These are phyloP conservation scores for Drosophila chauvacae DNA, from an alignment of 1,140 invertebrate genomes.

Conservation along the genomic window DNA sequence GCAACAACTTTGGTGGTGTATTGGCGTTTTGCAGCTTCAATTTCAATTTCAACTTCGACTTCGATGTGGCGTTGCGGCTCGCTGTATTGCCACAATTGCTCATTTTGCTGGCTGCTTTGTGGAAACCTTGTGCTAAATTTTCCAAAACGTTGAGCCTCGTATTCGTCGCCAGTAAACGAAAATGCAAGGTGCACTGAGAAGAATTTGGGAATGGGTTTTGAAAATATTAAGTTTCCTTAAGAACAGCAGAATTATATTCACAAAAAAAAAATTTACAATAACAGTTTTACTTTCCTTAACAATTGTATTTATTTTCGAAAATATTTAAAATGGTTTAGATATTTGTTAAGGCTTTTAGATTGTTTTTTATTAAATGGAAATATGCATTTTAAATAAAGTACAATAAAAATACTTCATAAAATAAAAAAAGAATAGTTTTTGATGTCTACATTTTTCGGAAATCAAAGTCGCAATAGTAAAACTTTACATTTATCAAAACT, in stretches of 20 bases:
- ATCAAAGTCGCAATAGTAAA: neutral
- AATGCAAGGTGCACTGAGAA: constrained; percentile 24
- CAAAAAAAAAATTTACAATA: accelerated
- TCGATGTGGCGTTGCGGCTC: constrained; percentile 18
- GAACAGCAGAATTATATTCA: no score
- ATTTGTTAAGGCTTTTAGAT: neutral
- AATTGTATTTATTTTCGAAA: no score
- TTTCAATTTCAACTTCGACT: constrained; percentile 54
- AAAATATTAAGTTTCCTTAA: no score
- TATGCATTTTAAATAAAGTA: neutral
- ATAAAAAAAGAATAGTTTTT: neutral
- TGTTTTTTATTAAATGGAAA: neutral
- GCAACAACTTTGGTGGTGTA: constrained; percentile 25
- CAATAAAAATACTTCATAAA: neutral
- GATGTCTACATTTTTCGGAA: neutral
- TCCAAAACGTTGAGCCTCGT: constrained; percentile 77
- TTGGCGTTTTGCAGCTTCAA: constrained; percentile 69
- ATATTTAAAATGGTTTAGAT: neutral
- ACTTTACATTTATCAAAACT: neutral
- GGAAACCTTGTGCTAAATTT: constrained; percentile 82
- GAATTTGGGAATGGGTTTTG: accelerated
- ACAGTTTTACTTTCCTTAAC: accelerated
- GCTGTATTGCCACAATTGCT: constrained; percentile 76
- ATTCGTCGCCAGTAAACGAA: constrained; percentile 50
- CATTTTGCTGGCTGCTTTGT: constrained; percentile 70